A percentile compares a stretch with the other conserved stretches of the same genome.
Evolutionary conservation across 2,888 invertebrate genomes (phyloP).

Genomic region (Monoplex corrugatus): DNA sequence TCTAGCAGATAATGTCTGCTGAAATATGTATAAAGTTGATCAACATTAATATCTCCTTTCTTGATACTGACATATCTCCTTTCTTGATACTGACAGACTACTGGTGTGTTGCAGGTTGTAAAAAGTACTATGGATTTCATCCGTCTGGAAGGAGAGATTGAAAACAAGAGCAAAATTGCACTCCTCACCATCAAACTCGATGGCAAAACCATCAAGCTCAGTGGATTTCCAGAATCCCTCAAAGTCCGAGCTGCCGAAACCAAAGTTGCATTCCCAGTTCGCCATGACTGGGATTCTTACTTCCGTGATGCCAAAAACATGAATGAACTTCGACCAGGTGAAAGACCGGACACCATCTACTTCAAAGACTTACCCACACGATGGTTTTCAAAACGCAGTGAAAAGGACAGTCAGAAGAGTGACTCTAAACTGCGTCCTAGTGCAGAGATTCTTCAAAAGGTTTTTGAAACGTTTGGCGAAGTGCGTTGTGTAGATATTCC

Average conservation of each 20-base stretch:
- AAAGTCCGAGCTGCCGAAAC: conserved; percentile 91
- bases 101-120: conserved; percentile 81
- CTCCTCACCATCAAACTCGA: conserved; percentile 87
- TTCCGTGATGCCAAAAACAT: conserved; percentile 96
- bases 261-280: conserved; percentile 91
- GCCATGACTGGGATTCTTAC: conserved; percentile 97
- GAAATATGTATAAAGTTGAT: too few relatives aligned
- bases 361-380: conserved; percentile 91
- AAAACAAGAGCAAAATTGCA: conserved; percentile 80
- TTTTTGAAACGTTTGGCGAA: conserved; percentile 95
- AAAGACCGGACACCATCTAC: conserved; percentile 96
- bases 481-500: conserved; percentile 95
- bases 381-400: conserved; percentile 88
- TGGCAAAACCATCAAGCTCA: conserved; percentile 90
- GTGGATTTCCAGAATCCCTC: conserved; percentile 91
- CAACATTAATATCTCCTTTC: too few relatives aligned
- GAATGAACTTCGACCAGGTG: conserved; percentile 98
- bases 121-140: conserved; percentile 88
- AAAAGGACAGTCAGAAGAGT: conserved; percentile 66
- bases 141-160: conserved; percentile 89
- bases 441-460: conserved; percentile 83
- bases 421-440: conserved; percentile 75
- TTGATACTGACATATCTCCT: too few relatives aligned
- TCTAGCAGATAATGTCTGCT: too few relatives aligned
- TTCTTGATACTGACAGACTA: too few relatives aligned